Evolutionary conservation across 1,140 invertebrate species (phyloP), one percentile per base, ranked within the genome.

Genomic region (Drosophila pseudoananassae): DNA sequence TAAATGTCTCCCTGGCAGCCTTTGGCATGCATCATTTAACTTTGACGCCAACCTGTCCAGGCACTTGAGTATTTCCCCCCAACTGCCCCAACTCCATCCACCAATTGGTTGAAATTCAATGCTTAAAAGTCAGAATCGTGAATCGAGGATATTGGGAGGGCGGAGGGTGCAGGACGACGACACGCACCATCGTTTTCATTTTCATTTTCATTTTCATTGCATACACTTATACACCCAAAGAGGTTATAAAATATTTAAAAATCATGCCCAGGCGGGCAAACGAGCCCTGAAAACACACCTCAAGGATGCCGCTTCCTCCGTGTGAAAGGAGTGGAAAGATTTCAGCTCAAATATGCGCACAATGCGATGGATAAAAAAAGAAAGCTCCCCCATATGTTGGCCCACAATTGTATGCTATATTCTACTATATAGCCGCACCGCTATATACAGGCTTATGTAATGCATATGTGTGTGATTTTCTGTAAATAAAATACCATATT

Each of bases 181-280:
- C 47, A 70, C 65, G 68, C 65, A 58, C 46, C 65, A 51, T 45
- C 52, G 46, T 70, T 71, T 69, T 71, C 47, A 56, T 70, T 71
- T 69, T 71, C 47, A 56, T 70, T 71, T 69, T 71, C 47, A 31
- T 78, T 77, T 81, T 74, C 64, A 75, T 68, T 47, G 72, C 60
- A 29, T 56, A 50, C 56, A 49, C 43, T 10, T 20, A 17, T 7
- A 17, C 40, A 45, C 43, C 23, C 15, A 80, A 76, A 45, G 8
- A 71, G 73, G 74, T 88, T 85, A 76, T 85, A 82, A 87, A 85
- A 88, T 87, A 85, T 88, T 85, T 87, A 85, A 85, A 87, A 84
- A 85, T 85, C 78, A 81, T 78, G 73, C 82, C 40, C 47, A 43
- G 15, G 45, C 59, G 52, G 55, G 56, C 66, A 40, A 77, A 60